Evolutionary conservation across 2,888 invertebrate genomes (phyloP), one percentile per base, ranked within the genome.

Genomic region (Cephus pulcher): DNA sequence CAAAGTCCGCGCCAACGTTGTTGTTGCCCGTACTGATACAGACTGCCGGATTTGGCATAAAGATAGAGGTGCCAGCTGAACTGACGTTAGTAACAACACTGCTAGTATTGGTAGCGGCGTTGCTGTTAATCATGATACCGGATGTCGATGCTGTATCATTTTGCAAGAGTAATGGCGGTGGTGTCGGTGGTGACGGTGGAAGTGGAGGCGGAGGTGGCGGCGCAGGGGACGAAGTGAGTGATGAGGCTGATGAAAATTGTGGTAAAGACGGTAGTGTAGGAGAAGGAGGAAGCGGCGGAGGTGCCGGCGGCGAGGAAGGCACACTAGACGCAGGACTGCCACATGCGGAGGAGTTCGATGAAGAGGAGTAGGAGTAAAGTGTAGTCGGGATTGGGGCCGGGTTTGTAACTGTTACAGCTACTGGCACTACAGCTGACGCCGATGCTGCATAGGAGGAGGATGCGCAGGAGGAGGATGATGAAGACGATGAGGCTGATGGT

Each of bases 281-380:
- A 0, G 88, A 84, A 1, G 89, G 87, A 3, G 88, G 84, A 78
- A 77, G 87, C 0, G 84, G 81, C n/a, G 86, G 87, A n/a, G 87
- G 88, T 0, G 90, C 87, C 3, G 88, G 56, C 1, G 56, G 56
- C 23, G 56, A 56, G 2, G 56, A 56, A 56, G 56, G 56, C 56
- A 23, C 23, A 56, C 56, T 56, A 9, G 56, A 56, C 56, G 56
- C 56, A 56, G 56, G 56, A 6, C 56, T 56, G 9, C 56, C 56
- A 56, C 56, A 23, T 23, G 9, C 56, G 23, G 56, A 56, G 9
- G 56, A 56, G 23, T 56, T 56, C 23, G 56, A 56, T 56, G 56
- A 56, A 56, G 56, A 56, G 23, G 56, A 56, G 56, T 56, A 56
- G 56, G 56, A 56, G 1, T 23, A 23, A 23, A 56, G 23, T 56